These are phyloP conservation scores for Chloroceryle aenea DNA, from an alignment of 2,113 vertebrate species.

Conservation along the genomic window DNA sequence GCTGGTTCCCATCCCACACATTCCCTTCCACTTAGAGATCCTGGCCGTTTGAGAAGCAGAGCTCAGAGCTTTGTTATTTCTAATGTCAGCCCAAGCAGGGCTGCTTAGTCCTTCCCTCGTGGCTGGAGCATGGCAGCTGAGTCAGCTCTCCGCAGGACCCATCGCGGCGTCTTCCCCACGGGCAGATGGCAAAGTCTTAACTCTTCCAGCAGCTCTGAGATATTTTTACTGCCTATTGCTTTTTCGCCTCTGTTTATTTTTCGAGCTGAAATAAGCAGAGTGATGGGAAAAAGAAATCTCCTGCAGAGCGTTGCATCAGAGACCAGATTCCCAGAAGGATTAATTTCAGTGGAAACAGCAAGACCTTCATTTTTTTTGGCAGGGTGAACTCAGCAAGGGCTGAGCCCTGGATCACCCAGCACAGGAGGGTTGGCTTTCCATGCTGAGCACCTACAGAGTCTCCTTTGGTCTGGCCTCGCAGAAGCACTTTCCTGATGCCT, in stretches of 20 bases:
- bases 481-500: background rate
- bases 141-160: background rate
- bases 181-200: constrained; percentile 16
- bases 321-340: constrained; percentile 27
- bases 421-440: background rate
- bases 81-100: background rate
- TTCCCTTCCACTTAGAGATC: constrained; percentile 58
- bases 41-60: background rate
- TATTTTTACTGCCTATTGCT: constrained; percentile 24
- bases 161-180: background rate
- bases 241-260: constrained; percentile 18
- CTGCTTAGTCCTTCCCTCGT: constrained; percentile 14
- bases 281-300: constrained; percentile 39
- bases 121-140: background rate
- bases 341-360: constrained; percentile 4
- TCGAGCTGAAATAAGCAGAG: background rate
- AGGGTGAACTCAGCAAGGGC: background rate
- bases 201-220: constrained; percentile 21
- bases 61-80: constrained; percentile 55
- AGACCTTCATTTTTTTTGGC: background rate
- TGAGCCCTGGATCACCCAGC: background rate
- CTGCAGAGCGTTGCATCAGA: background rate
- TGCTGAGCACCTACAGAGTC: background rate
- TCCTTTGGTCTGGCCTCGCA: background rate
- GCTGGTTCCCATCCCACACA: constrained; percentile 10